Base-by-base conservation (phyloP, 2,888 invertebrate genomes). In the Deilephila porcellus region DNA sequence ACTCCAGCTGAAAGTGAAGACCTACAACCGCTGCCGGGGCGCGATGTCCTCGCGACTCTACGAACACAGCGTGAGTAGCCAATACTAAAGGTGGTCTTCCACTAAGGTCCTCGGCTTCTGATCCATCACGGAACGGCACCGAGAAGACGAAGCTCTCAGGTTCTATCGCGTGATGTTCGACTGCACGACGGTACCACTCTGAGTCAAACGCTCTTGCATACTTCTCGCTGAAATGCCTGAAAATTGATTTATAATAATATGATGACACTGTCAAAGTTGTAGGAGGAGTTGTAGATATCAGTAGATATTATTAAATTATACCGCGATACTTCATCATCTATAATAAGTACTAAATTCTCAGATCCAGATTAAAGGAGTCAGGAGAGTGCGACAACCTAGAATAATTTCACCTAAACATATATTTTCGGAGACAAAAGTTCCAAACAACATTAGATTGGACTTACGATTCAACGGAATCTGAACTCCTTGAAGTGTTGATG, bases 11-110 rank as follows among this genome's bases (percentile, higher is more conserved):
- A 90, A 98, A 98, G 86, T 98, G 98, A 52, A 98, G 89, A 0
- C 98, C 98, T n/a, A 98, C 98, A 4, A 98, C 98, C 0, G 98
- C 98, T 0, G 97, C 98, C 0, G 98, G 98, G 0, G 98, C 98
- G 81, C 97, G 95, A 84, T 98, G 97, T 0, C 97, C 97, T 78
- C 97, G 96, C 76, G 96, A 96, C 85, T 98, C 97, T 32, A 98
- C 96, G 86, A 98, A 98, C 70, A 98, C 97, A 0, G 98, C 98
- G 89, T 98, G 98, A 0, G 98, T 98, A n/a, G 98, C 98, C 56
- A 98, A 97, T 3, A 98, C 97, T 73, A 98, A 86, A 3, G 97
- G 97, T 0, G 92, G 88, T 25, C 90, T 85, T 0, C 90, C 91
- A 70, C 86, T 83, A 93, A 97, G 93, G 73, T 97, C 96, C 82